Base-by-base conservation (phyloP, 2,113 vertebrate genomes). In the Cyphomyrus plagiostoma region DNA sequence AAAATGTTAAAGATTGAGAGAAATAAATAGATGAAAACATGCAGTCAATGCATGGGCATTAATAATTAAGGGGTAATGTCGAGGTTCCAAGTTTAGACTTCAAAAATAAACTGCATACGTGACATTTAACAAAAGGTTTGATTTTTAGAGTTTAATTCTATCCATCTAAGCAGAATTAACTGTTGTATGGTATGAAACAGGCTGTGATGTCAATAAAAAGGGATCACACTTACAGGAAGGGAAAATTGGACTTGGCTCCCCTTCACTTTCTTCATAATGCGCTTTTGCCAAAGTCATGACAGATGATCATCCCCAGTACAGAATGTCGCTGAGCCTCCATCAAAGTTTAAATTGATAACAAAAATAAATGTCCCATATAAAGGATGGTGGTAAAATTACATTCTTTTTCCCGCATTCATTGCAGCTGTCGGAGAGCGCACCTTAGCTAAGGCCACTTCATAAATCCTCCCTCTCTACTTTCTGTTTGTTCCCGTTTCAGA, bases 241-340 rank as follows among this genome's bases (percentile, higher is more conserved):
- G 30, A 82, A 53, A 19, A 82, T 49, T 80, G 62, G 45, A 89
- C 30, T 23, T 42, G 70, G 26, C 19, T 70, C 35, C 35, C 30
- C 39, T 89, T 53, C 66, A 39, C 13, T 52, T 48, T 86, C 85
- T 52, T 88, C 50, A 21, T 70, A 80, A 53, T 9, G 30, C 13
- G 74, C 26, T 89, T 82, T 82, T 89, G 30, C 48, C 70, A 89
- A 89, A 89, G 66, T 77, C 58, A 77, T 70, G 66, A n/a, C n/a
- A 88, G 88, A 88, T 88, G 88, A 49, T 82, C 88, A 80, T 89
- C 70, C 49, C 70, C 45, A 56, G 26, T 52, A 50, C 70, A 53
- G 66, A 77, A 80, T 82, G 30, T n/a, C 53, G 45, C 35, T 46
- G 39, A 89, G 66, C 42, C 70, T 80, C 49, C 23, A 49, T 50